Conservation (phyloP, 1,140 invertebrate genomes). For the Macrotrachela quadricornifera region DNA sequence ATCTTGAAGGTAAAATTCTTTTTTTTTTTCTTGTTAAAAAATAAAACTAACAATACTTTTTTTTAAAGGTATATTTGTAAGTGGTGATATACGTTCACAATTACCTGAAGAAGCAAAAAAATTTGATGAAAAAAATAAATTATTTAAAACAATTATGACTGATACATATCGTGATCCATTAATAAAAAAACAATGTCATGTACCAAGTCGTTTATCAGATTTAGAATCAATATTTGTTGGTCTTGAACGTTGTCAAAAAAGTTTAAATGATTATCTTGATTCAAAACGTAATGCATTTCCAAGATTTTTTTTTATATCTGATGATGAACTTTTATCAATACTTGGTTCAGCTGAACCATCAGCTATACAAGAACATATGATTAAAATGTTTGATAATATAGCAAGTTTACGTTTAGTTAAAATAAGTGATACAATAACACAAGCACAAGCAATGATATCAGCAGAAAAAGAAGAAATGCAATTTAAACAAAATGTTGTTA, state of each 20-base stretch:
- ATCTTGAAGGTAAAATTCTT: slow-evolving; percentile 44
- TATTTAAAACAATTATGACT: slow-evolving; percentile 57
- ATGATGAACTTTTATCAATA: slow-evolving; percentile 66
- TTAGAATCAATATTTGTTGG: slow-evolving; percentile 47
- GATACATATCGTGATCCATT: slow-evolving; percentile 51
- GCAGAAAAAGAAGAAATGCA: slow-evolving; percentile 65
- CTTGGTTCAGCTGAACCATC: slow-evolving; percentile 55
- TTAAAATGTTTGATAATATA: slow-evolving; percentile 83
- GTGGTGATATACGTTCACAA: slow-evolving; percentile 57
- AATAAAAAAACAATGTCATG: slow-evolving; percentile 50
- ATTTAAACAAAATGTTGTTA: slow-evolving; percentile 39
- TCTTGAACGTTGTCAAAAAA: slow-evolving; percentile 68
- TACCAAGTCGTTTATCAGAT: slow-evolving; percentile 46
- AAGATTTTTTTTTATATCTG: slow-evolving; percentile 73
- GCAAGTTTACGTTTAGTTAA: slow-evolving; percentile 43
- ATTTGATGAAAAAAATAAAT: slow-evolving; percentile 63
- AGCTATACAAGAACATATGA: slow-evolving; percentile 67
- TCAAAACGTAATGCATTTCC: slow-evolving; percentile 62
- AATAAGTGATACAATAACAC: slow-evolving; percentile 38
- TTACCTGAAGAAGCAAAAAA: slow-evolving; percentile 62
- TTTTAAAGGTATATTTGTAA: slow-evolving; percentile 45
- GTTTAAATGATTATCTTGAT: slow-evolving; percentile 64
- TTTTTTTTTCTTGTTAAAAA: no score
- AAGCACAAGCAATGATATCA: slow-evolving; percentile 57
- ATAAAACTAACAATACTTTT: no score